Conservation (phyloP, 2,113 vertebrate genomes). For the Henicopernis longicauda region DNA sequence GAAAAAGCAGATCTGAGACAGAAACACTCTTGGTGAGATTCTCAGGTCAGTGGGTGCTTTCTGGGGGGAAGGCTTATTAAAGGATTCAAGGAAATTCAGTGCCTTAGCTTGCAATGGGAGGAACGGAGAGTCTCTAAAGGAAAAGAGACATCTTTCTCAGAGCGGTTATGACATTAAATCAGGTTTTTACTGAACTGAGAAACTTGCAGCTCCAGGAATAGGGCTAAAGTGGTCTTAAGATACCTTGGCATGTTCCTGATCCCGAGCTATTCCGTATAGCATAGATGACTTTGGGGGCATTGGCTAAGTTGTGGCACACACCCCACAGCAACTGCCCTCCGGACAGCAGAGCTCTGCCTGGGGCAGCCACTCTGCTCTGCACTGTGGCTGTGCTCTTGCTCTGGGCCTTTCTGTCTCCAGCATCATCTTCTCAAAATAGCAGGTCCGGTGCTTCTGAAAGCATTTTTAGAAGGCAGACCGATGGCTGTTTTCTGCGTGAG, state of each 20-base stretch:
- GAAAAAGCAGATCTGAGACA: not conserved
- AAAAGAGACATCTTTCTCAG: not conserved
- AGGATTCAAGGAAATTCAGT: not conserved
- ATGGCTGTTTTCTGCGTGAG: not conserved
- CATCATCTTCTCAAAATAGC: not conserved
- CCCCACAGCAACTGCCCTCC: not conserved
- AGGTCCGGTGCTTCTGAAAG: not conserved
- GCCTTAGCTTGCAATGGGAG: not conserved
- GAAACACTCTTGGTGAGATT: not conserved
- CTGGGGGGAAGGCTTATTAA: not conserved
- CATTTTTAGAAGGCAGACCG: not conserved
- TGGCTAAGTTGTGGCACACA: not conserved
- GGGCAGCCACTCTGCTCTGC: not conserved
- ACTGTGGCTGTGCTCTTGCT: not conserved
- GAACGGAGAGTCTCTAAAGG: not conserved
- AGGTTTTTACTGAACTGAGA: not conserved
- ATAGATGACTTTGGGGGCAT: not conserved
- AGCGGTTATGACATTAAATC: not conserved
- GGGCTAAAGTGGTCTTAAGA: not conserved
- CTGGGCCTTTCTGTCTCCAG: not conserved
- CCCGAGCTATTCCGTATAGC: not conserved
- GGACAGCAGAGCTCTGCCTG: not conserved
- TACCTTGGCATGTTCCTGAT: not conserved
- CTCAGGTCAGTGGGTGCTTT: not conserved
- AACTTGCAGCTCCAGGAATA: not conserved